Evolutionary conservation across 2,888 invertebrate species (phyloP).

Genomic region (Netelia virgata): DNA sequence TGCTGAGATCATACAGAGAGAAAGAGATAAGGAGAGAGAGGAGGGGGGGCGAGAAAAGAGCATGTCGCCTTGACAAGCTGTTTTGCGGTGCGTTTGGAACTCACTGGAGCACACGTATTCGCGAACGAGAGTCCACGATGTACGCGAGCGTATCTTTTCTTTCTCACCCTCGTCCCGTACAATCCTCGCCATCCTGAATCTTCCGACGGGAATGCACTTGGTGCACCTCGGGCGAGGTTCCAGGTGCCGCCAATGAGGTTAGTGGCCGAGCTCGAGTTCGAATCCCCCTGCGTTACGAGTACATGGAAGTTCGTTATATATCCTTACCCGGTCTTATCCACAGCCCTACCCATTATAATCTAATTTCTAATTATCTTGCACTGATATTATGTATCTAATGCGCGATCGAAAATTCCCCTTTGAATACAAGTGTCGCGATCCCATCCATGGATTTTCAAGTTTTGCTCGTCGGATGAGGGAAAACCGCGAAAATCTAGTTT

Average conservation of each 20-base stretch:
- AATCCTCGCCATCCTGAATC: constrained; percentile 26
- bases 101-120: constrained; percentile 38
- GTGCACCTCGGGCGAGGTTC: constrained; percentile 72
- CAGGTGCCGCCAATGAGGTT: constrained; percentile 75
- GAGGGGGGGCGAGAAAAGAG: background rate
- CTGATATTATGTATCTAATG: background rate
- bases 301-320: constrained; percentile 13
- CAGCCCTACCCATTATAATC: background rate
- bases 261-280: constrained; percentile 73
- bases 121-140: constrained; percentile 8
- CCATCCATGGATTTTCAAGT: too few species aligned
- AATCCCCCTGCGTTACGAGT: constrained; percentile 59
- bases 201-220: constrained; percentile 71
- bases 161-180: constrained; percentile 27
- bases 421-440: too few species aligned
- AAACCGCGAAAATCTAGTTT: too few species aligned
- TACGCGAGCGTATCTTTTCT: constrained; percentile 33
- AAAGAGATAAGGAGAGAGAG: constrained; percentile 36
- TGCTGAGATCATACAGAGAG: too few species aligned
- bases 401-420: too few species aligned
- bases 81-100: constrained; percentile 35
- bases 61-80: background rate
- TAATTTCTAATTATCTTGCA: background rate
- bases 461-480: too few species aligned
- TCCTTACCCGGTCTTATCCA: background rate